Evolutionary conservation across 2,888 invertebrate species (phyloP), one percentile per base, ranked within the genome.

Genomic region (Osmoderma eremita): DNA sequence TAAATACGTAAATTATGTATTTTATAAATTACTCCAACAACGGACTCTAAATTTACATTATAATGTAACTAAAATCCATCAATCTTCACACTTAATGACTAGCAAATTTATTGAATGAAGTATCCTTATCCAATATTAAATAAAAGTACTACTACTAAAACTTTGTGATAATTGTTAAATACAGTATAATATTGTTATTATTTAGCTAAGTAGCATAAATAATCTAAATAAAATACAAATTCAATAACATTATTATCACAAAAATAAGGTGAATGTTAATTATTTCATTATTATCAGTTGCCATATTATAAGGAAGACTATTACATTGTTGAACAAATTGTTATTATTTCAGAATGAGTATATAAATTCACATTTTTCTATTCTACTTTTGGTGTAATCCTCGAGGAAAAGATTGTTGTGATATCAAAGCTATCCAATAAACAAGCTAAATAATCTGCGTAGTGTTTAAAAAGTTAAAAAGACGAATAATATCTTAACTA

Each of bases 1-100:
- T 61, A 61, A 61, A 61, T 61, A 61, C n/a, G n/a, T 45, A 61
- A 42, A 53, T 30, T 48, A 42, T 42, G n/a, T 56, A 45, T 5
- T 48, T 8, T 48, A 48, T 48, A 48, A 48, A 48, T 17, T 48
- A 18, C 1, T 48, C 17, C 17, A 18, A 48, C 20, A 48, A 30
- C 30, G 30, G 8, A 30, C 30, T 30, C 10, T 30, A 30, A 30
- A 30, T 5, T 10, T 8, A 30, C 30, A 30, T 6, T 30, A 30
- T 5, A 10, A 30, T 30, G 30, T 30, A 30, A 30, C 3, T 24
- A n/a, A 51, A 51, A 22, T 41, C 18, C 24, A 41, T 41, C 22
- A 42, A n/a, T n/a, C n/a, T n/a, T n/a, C 42, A 42, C 22, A 20
- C 39, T 56, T 56, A 56, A 42, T 56, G 56, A 56, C 56, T 56